phyloP scores from a whole-genome alignment of 2,113 vertebrate genomes.

The Limanda limanda region DNA sequence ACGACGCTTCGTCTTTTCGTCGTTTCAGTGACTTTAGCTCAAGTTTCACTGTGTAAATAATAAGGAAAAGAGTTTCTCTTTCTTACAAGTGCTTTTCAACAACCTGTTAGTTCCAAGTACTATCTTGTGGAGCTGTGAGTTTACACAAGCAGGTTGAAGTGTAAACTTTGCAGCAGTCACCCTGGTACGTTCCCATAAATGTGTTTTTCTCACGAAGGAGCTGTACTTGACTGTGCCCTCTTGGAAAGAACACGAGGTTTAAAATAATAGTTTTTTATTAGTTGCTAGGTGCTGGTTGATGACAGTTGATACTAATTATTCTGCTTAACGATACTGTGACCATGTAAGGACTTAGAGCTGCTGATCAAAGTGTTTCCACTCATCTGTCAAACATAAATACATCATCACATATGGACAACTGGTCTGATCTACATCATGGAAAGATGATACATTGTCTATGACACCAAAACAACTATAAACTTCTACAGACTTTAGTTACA shows the following conservation, averaged over 20 bases:
- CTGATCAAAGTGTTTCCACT: neutral
- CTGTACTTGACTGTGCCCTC: neutral
- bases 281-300: neutral
- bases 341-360: neutral
- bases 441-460: neutral
- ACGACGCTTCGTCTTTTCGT: too few species aligned
- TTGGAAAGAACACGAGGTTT: neutral
- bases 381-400: too few species aligned
- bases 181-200: constrained; percentile 1
- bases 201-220: neutral
- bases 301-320: neutral
- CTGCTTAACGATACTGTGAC: neutral
- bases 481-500: neutral
- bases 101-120: neutral
- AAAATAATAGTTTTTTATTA: neutral
- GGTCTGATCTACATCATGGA: neutral
- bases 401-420: too few species aligned
- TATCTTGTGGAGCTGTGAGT: neutral
- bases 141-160: neutral
- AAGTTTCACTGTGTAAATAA: neutral
- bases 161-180: neutral
- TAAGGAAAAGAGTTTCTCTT: neutral
- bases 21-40: neutral
- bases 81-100: constrained; percentile 1
- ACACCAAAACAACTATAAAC: neutral